phyloP scores from a whole-genome alignment of 2,113 vertebrate species.

The Nibea albiflora region DNA sequence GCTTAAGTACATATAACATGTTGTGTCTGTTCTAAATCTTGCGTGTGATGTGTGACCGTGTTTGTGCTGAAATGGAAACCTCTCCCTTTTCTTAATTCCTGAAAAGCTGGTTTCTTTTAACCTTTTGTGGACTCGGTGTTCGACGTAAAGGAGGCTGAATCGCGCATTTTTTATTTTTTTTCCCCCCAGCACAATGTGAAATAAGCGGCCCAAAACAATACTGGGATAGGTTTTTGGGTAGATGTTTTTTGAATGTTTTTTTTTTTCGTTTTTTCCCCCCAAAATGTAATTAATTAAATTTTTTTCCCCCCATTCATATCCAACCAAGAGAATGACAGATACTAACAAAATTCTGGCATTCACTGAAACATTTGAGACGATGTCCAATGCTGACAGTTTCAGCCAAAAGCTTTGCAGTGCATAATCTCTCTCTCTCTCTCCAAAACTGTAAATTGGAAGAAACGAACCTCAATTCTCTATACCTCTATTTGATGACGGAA shows the following conservation, averaged over 20 bases:
- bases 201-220: not conserved
- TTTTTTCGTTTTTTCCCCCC: not conserved
- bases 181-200: not conserved
- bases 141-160: not conserved
- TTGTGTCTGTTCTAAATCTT: not conserved
- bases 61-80: constrained; percentile 5
- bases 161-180: not conserved
- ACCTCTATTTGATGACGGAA: not conserved
- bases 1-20: not conserved
- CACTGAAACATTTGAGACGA: not conserved
- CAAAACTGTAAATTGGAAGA: not conserved
- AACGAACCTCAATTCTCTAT: not conserved
- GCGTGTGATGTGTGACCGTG: not conserved
- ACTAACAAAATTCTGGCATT: not conserved
- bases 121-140: not conserved
- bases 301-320: not conserved
- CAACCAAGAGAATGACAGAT: not conserved
- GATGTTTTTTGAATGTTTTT: not conserved
- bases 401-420: constrained; percentile 1
- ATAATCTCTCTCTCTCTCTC: too few relatives aligned
- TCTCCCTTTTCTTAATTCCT: constrained; percentile 9
- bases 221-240: constrained; percentile 1
- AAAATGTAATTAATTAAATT: not conserved
- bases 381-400: not conserved
- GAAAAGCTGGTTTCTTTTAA: constrained; percentile 39